Evolutionary conservation across 2,888 invertebrate genomes (phyloP).

Genomic region (Tolmerus cingulatus): DNA sequence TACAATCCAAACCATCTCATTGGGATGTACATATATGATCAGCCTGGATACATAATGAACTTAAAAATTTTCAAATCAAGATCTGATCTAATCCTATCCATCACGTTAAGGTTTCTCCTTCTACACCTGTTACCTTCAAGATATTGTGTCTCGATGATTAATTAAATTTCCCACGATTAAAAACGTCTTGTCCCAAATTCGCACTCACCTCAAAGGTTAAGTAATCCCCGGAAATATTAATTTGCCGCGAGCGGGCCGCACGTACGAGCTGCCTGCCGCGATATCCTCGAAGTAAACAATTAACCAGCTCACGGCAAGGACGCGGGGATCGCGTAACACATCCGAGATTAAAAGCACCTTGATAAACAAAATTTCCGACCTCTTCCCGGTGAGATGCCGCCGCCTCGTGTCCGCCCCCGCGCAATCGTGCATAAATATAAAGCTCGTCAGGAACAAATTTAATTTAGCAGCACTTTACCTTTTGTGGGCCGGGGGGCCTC

Average conservation of each 20-base stretch:
- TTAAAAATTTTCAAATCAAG: too few relatives aligned
- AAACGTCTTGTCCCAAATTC: not conserved
- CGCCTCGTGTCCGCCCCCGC: not conserved
- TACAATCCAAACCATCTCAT: too few relatives aligned
- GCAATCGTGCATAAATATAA: not conserved
- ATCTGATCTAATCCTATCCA: too few relatives aligned
- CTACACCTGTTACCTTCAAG: not conserved
- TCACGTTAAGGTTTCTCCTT: too few relatives aligned
- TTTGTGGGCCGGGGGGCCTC: not conserved
- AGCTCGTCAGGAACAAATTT: not conserved
- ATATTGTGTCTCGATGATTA: not conserved
- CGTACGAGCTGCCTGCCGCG: not conserved
- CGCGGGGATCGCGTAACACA: not conserved
- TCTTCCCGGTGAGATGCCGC: not conserved
- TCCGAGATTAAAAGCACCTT: not conserved
- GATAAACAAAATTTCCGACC: not conserved
- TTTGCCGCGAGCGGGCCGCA: not conserved
- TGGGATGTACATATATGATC: too few relatives aligned
- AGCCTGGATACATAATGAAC: too few relatives aligned
- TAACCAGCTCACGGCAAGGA: not conserved
- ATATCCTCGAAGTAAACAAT: not conserved
- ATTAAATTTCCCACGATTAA: not conserved
- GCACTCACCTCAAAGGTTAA: not conserved
- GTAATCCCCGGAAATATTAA: not conserved
- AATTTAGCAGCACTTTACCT: not conserved